phyloP scores from a whole-genome alignment of 2,113 vertebrate genomes.

The Urocitellus parryii region DNA sequence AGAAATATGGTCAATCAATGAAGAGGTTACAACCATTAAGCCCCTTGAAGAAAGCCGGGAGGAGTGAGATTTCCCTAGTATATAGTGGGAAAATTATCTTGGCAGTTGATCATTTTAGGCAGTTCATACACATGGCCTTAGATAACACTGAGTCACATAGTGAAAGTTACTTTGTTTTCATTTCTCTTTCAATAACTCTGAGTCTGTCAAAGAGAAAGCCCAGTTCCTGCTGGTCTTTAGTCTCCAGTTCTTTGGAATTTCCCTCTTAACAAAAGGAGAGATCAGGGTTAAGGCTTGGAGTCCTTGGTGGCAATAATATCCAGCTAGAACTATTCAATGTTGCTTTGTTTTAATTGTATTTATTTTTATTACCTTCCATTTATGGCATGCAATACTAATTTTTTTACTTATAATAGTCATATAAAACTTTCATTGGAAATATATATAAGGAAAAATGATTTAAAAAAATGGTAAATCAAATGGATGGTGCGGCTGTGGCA shows the following conservation, averaged over 20 bases:
- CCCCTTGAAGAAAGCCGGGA: not conserved
- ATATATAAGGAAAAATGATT: constrained; percentile 30
- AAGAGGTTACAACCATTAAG: not conserved
- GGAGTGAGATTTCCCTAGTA: not conserved
- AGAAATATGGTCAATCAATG: not conserved
- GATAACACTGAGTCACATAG: not conserved
- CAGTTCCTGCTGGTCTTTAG: not conserved
- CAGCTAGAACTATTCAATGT: not conserved
- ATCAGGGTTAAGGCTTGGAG: not conserved
- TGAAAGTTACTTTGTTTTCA: constrained; percentile 16
- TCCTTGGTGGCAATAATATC: not conserved
- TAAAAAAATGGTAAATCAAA: not conserved
- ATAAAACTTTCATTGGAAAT: not conserved
- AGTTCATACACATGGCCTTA: not conserved
- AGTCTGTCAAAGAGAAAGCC: constrained; percentile 32
- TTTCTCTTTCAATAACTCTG: constrained; percentile 7
- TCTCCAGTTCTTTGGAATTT: constrained; percentile 15
- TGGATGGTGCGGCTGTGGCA: not conserved
- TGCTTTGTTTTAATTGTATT: not conserved
- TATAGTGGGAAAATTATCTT: not conserved
- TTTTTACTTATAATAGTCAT: not conserved
- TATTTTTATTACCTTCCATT: constrained; percentile 43
- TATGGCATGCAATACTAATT: not conserved
- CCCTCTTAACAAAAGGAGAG: constrained; percentile 31
- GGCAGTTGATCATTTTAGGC: not conserved